Base-by-base conservation (phyloP, 2,797 vertebrate species). In the Anguilla pacifica region DNA sequence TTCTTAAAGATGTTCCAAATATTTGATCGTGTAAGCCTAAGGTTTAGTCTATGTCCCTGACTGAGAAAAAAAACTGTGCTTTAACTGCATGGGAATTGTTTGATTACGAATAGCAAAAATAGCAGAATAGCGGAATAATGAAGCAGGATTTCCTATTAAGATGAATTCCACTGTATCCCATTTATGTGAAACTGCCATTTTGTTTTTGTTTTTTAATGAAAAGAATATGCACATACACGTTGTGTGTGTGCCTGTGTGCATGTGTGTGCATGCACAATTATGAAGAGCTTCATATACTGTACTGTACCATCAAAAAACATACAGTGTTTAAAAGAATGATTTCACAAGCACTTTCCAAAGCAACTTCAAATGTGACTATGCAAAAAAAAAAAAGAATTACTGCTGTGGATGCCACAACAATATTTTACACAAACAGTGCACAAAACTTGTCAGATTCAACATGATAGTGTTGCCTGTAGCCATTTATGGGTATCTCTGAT, bases 241-340 rank as follows among this genome's bases (percentile, higher is more conserved):
- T 72, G 55, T 72, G 61, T 90, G 53, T 84, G 88, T 51, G 84
- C 88, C 84, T 5, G 0, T 64, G 88, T n/a, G 0, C 49, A 87
- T 85, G 70, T 35, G 70, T 35, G n/a, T 35, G 35, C 7, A 10
- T 31, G 13, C 17, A 4, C 11, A 74, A 39, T 17, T 31, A 35
- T 9, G 28, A 28, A 72, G 25, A 10, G 28, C 3, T 28, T 11
- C 28, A 28, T 72, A 72, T 46, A 46, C 43, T 46, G 43, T 46
- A 46, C 43, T 46, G 43, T 22, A 17, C 31, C 59, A 72, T 49
- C 67, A 55, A 87, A 25, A 85, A n/a, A n/a, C 49, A 74, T 51
- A 86, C 82, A 67, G 19, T 10, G 17, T 43, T 67, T n/a, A 2
- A 31, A 25, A 22, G 2, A 64, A 43, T 25, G 3, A 22, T 35